These are phyloP conservation scores for Stylophora pistillata DNA, from an alignment of 64 coral and sea anemone species.

Conservation along the genomic window DNA sequence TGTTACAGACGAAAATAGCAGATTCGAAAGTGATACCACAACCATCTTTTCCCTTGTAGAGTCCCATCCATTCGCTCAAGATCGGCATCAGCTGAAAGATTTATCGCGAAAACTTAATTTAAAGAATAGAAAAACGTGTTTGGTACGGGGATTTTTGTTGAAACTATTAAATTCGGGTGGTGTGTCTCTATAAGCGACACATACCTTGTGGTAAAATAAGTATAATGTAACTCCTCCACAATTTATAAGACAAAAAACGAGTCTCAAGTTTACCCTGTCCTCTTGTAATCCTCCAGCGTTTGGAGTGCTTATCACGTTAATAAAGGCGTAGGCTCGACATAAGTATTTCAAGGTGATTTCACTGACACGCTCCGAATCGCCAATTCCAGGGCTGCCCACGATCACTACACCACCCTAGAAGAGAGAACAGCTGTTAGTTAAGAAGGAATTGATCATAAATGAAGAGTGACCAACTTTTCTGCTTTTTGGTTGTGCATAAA, in stretches of 20 bases:
- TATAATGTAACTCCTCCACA: too few relatives aligned
- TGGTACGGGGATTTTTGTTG: neutral
- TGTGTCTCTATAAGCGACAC: too few relatives aligned
- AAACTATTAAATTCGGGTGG: too few relatives aligned
- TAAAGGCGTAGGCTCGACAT: neutral
- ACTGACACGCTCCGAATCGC: neutral
- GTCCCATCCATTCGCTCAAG: neutral
- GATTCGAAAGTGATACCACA: neutral
- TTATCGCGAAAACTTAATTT: neutral
- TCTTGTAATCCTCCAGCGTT: neutral
- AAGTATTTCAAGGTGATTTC: neutral
- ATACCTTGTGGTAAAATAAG: too few relatives aligned
- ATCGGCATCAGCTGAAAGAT: neutral
- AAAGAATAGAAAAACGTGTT: neutral
- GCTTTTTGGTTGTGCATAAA: too few relatives aligned
- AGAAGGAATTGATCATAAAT: too few relatives aligned
- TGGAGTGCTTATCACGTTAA: neutral
- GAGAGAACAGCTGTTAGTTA: neutral
- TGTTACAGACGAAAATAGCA: neutral
- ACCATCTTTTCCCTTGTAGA: neutral
- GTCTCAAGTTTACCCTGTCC: neutral
- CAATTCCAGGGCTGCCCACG: neutral
- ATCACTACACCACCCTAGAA: neutral
- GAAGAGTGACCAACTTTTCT: too few relatives aligned
- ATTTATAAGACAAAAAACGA: too few relatives aligned